Evolutionary conservation across 2,888 invertebrate species (phyloP).

Genomic region (Chrysina gloriosa): DNA sequence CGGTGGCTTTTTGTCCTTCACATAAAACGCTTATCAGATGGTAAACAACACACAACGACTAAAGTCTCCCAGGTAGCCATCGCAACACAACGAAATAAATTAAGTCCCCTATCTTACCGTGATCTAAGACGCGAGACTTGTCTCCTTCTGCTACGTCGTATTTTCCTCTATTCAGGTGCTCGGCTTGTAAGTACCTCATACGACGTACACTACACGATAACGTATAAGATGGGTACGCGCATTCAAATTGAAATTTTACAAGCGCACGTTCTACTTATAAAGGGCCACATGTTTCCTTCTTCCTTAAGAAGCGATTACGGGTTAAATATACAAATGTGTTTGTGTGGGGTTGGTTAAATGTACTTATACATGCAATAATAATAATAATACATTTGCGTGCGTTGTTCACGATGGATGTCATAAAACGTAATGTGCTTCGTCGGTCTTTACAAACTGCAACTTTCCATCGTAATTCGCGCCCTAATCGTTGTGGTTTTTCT

Average conservation of each 20-base stretch:
- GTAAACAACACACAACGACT: constrained; percentile 18
- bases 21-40: constrained; percentile 32
- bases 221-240: constrained; percentile 37
- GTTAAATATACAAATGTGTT: neutral
- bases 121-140: constrained; percentile 15
- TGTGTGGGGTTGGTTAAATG: too few species aligned
- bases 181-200: neutral
- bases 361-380: too few species aligned
- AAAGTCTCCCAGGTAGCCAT: constrained; percentile 31
- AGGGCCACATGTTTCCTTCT: neutral
- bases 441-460: too few species aligned
- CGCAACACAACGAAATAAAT: constrained; percentile 28
- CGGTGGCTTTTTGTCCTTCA: constrained; percentile 12
- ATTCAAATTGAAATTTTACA: constrained; percentile 43
- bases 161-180: neutral
- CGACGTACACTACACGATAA: too few species aligned
- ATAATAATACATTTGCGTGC: too few species aligned
- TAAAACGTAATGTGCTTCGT: too few species aligned
- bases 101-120: constrained; percentile 18
- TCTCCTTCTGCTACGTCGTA: constrained; percentile 10
- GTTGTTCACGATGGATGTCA: too few species aligned
- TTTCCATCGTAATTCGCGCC: too few species aligned
- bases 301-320: neutral
- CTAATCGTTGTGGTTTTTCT: too few species aligned
- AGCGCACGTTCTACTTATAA: constrained; percentile 36